These are phyloP conservation scores for Podilymbus podiceps DNA, from an alignment of 2,113 vertebrate genomes.

Conservation along the genomic window DNA sequence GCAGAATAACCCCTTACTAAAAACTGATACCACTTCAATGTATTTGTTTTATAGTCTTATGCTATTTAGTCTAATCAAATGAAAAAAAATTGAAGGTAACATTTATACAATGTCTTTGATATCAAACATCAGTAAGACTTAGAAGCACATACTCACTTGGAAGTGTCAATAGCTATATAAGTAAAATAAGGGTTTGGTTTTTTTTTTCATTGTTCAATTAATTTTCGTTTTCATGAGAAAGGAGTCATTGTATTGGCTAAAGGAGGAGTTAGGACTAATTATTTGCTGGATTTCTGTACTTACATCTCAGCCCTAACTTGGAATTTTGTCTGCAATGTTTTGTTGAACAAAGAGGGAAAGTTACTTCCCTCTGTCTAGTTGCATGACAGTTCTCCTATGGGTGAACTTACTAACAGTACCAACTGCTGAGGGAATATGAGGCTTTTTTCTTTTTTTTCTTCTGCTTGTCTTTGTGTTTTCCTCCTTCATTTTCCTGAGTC, in stretches of 20 bases:
- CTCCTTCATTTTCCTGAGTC: not conserved
- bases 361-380: not conserved
- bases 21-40: not conserved
- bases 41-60: not conserved
- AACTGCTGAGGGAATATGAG: not conserved
- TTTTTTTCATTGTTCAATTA: not conserved
- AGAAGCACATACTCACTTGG: not conserved
- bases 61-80: not conserved
- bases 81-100: not conserved
- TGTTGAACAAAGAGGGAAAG: not conserved
- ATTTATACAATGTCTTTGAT: not conserved
- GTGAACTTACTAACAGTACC: not conserved
- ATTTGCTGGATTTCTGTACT: not conserved
- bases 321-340: not conserved
- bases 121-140: not conserved
- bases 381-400: not conserved
- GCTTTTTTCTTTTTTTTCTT: not conserved
- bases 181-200: not conserved
- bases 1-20: not conserved
- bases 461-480: not conserved
- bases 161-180: not conserved
- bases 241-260: not conserved
- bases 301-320: not conserved
- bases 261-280: not conserved
- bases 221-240: not conserved